Evolutionary conservation across 2,113 vertebrate species (phyloP), one percentile per base, ranked within the genome.

Genomic region (Cyphomyrus discorhynchus): DNA sequence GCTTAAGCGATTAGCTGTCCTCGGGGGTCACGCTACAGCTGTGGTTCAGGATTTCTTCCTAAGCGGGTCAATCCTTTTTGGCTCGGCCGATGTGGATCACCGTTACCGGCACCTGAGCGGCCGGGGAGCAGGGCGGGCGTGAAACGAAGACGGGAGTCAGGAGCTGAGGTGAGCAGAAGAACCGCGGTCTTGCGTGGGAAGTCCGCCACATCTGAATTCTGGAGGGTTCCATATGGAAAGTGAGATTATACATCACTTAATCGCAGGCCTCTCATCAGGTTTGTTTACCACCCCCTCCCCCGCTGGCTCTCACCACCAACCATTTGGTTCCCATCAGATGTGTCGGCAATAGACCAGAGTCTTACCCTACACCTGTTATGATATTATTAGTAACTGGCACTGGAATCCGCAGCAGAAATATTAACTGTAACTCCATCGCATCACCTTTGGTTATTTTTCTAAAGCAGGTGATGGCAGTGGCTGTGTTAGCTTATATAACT

Each of bases 1-100:
- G 92, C 91, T 92, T 91, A 92, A 89, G 70, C 47, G 88, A 62
- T 91, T 92, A 89, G 82, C 56, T 89, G 89, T 52, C 47, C 86
- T 39, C 66, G 74, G 52, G 86, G 52, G 66, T 89, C 53, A 86
- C 86, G 87, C 89, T 90, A 89, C 86, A 88, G 89, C 21, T 50
- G 87, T 86, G 80, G 58, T 27, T 39, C 70, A 24, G 83, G 80
- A 90, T 89, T 90, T 92, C 85, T 74, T 86, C 74, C 56, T 46
- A 88, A 62, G 87, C 87, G 62, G 88, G 88, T 91, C 88, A 91
- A 89, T 89, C 85, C 88, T 89, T 70, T 88, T 89, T 91, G 49
- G 86, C 89, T 90, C 53, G 89, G 86, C 89, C 88, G 53, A 80
- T 47, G 83, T 88, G 89, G 45, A 88, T 88, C 85, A 85, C 56